A percentile compares a stretch with the other conserved stretches of the same genome.
phyloP scores from a whole-genome alignment of 2,113 vertebrate genomes.

The Merops nubicus region DNA sequence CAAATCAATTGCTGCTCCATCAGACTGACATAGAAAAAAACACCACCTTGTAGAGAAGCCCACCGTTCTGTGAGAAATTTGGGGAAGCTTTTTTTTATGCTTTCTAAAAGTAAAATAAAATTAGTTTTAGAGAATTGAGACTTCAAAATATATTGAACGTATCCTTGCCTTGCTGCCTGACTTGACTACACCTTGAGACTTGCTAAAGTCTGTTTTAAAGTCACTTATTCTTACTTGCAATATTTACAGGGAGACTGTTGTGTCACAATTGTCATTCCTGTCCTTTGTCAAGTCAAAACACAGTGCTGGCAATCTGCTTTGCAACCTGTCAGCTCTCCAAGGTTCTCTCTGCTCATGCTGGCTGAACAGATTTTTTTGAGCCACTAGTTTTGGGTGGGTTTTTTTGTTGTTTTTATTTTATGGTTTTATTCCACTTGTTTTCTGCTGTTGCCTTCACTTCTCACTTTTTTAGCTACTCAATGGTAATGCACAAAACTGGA shows the following conservation, averaged over 20 bases:
- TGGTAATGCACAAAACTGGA: neutral
- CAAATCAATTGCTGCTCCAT: neutral
- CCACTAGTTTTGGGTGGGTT: neutral
- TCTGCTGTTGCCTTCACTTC: neutral
- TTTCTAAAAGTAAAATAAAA: neutral
- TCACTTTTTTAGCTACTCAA: neutral
- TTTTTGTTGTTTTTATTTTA: neutral
- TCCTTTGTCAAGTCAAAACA: conserved; percentile 6
- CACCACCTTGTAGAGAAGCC: neutral
- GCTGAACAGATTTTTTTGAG: conserved; percentile 17
- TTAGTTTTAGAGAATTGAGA: neutral
- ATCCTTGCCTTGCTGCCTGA: neutral
- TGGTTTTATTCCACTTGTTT: neutral
- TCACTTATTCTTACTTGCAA: neutral
- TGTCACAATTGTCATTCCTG: neutral
- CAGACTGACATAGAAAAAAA: neutral
- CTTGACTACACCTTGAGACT: neutral
- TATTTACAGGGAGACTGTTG: neutral
- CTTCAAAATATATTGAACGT: neutral
- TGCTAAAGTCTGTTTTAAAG: neutral
- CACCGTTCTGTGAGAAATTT: neutral
- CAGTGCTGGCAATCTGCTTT: conserved; percentile 1
- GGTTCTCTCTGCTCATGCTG: conserved; percentile 11
- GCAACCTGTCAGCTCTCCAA: conserved; percentile 19
- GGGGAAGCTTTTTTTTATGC: neutral